Evolutionary conservation across 2,797 vertebrate species (phyloP), one percentile per base, ranked within the genome.

Genomic region (Malurus splendens): DNA sequence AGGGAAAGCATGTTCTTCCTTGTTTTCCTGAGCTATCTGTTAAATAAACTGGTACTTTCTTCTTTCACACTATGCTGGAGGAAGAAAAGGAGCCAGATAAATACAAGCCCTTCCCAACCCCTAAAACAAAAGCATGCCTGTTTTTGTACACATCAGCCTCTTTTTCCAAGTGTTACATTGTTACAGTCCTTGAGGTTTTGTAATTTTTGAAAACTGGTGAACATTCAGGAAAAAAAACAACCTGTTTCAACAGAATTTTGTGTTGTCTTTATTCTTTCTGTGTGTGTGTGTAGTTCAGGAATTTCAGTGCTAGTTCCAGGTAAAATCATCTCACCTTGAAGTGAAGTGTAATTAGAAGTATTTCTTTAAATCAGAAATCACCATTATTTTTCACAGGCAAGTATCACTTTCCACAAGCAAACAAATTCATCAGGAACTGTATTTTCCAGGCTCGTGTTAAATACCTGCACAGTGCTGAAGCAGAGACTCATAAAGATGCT

Each of bases 171-270:
- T 88, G 62, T 22, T 74, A 32, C 23, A 20, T 65, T 94, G 91
- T 89, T 81, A 60, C 65, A 62, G 67, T 82, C 74, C 60, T 92
- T 65, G 68, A 89, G 54, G 19, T 39, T 85, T 93, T 92, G 93
- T 91, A 89, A 68, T 64, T 93, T 92, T 87, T 83, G 76, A 56
- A 85, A 92, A 54, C 41, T 85, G 73, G 59, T 91, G 87, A 81
- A 50, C 47, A 39, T 81, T 87, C 50, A 65, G 72, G 25, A 51
- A 52, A 73, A 86, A 81, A 79, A 51, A 6, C 32, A 71, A 41
- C 15, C 27, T 87, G 50, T 87, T 92, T 86, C 76, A 90, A 94
- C 74, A 56, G 18, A 75, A 70, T 83, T 47, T 48, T 50, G 59
- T 87, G 52, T 52, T 64, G 90, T 75, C 70, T 83, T 93, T 33